phyloP scores from a whole-genome alignment of 2,888 invertebrate species.

The Mechanitis messenoides region DNA sequence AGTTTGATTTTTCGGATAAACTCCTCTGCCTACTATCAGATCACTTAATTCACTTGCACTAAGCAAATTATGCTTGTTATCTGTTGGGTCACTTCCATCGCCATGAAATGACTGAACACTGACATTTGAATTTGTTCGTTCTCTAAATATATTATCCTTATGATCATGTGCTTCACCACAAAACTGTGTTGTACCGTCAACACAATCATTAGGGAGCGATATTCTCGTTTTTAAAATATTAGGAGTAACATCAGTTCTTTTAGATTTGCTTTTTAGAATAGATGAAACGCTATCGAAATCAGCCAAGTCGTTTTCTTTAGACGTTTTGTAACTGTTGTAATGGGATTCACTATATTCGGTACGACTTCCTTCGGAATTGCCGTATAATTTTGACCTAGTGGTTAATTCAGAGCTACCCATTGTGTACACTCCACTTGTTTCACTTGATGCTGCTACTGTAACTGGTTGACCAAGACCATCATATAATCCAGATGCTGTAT shows the following conservation, averaged over 20 bases:
- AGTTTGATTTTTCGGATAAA: conserved; percentile 83
- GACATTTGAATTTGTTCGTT: conserved; percentile 86
- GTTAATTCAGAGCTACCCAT: conserved; percentile 82
- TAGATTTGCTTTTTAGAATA: conserved; percentile 72
- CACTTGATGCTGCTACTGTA: conserved; percentile 83
- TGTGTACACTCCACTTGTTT: conserved; percentile 91
- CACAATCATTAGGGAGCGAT: conserved; percentile 66
- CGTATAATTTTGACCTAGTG: conserved; percentile 77
- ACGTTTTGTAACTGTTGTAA: conserved; percentile 76
- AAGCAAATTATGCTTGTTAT: conserved; percentile 83
- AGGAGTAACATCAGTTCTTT: conserved; percentile 50
- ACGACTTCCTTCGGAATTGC: conserved; percentile 60
- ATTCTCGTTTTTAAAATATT: conserved; percentile 44
- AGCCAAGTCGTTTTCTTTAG: conserved; percentile 69
- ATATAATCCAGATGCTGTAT: conserved; percentile 77
- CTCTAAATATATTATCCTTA: conserved; percentile 74
- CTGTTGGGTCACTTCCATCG: conserved; percentile 92
- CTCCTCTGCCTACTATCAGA: conserved; percentile 86
- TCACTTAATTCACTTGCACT: conserved; percentile 91
- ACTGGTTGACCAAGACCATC: conserved; percentile 70
- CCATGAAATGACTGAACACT: conserved; percentile 90
- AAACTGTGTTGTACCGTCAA: conserved; percentile 61
- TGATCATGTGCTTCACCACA: conserved; percentile 61
- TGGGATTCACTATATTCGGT: conserved; percentile 72
- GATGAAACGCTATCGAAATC: conserved; percentile 72